Base-by-base conservation (phyloP, 2,797 vertebrate genomes). In the Pseudomugil tenellus region DNA sequence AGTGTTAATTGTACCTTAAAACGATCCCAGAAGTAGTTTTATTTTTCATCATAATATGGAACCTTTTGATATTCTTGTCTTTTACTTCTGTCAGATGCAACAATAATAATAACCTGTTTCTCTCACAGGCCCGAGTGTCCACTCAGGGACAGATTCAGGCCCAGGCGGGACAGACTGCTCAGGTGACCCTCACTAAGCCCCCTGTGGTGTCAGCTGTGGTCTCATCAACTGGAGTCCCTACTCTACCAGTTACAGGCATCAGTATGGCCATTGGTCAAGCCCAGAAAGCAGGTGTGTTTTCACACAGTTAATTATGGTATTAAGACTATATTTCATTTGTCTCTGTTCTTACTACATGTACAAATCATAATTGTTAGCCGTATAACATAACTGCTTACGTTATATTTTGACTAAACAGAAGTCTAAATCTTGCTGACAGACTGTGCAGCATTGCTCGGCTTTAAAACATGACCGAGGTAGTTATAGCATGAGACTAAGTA, bases 181-280 rank as follows among this genome's bases (percentile, higher is more conserved):
- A 97, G 76, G 95, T 97, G 79, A 95, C 96, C 57, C 90, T 97
- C 81, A 95, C 96, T 53, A 97, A 97, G 79, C 95, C 96, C 66
- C 91, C 94, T 0, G 96, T 96, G 70, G 96, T 97, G 55, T 96
- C 96, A 2, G 92, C 96, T 4, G 96, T 97, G 49, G 96, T 96
- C 7, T 96, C 96, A 0, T 95, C 96, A 6, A 91, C 95, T 3
- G 95, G 95, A 1, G 96, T 97, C 77, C 96, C 95, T 1, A 95
- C 96, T 0, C 92, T 97, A 23, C 96, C 96, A 0, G 96, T 97
- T 39, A 96, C 95, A 1, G 95, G 95, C 80, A 96, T 97, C 43
- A 96, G 95, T 53, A 93, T 97, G 71, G 95, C 96, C 52, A 96
- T 98, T 0, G 92, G 93, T 37, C 96, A 95, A 80, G 79, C 95